Conservation (phyloP, 2,888 invertebrate genomes). For the Magallana nippona region DNA sequence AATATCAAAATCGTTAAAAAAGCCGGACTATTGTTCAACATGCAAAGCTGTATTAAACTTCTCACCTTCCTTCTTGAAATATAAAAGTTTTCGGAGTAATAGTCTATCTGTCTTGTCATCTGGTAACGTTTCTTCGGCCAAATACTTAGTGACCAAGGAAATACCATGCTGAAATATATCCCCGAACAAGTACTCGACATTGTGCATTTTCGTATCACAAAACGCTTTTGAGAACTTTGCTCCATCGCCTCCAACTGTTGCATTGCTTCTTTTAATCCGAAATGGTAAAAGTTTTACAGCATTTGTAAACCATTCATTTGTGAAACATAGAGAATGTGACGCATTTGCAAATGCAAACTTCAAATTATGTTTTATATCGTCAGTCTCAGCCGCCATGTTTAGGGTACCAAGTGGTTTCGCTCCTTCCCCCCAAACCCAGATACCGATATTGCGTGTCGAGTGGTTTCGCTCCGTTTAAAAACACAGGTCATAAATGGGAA, state of each 20-base stretch:
- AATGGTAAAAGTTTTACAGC: conserved; percentile 31
- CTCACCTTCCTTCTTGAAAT: not conserved
- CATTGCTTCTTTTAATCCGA: conserved; percentile 6
- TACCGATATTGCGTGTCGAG: no score
- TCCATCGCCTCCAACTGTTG: not conserved
- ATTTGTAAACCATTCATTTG: conserved; percentile 17
- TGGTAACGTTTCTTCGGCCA: not conserved
- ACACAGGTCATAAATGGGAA: no score
- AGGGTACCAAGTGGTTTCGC: no score
- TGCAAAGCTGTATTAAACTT: not conserved
- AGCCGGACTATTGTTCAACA: no score
- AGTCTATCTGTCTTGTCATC: conserved; percentile 20
- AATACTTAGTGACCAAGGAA: conserved; percentile 17
- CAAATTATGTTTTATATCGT: not conserved
- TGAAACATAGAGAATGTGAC: not conserved
- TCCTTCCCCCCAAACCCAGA: no score
- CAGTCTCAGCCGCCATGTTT: no score
- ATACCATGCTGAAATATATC: conserved; percentile 25
- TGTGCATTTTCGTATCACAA: not conserved
- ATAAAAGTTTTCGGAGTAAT: conserved; percentile 8
- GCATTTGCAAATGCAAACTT: conserved; percentile 26
- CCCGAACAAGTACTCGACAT: conserved; percentile 25
- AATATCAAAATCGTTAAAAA: no score
- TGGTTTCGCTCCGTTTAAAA: no score
- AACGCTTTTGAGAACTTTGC: conserved; percentile 13